phyloP scores from a whole-genome alignment of 2,888 invertebrate genomes.

The Apamea sordens region DNA sequence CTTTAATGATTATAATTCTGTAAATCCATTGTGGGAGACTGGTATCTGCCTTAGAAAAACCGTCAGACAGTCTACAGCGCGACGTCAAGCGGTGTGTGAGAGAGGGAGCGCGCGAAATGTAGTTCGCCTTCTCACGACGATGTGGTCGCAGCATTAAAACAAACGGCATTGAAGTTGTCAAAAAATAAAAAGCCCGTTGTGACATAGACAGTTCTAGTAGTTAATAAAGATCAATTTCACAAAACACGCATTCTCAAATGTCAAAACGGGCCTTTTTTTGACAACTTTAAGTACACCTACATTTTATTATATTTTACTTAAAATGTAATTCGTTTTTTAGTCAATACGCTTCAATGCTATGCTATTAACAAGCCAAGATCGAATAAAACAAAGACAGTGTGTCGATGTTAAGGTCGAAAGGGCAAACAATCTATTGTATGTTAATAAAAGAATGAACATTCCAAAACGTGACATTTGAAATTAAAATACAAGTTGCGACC shows the following conservation, averaged over 20 bases:
- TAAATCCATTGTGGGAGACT: too few species aligned
- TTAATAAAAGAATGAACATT: slow-evolving; percentile 48
- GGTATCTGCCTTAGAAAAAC: too few species aligned
- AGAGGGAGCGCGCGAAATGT: not conserved
- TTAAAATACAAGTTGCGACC: slow-evolving; percentile 28
- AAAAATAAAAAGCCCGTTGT: too few species aligned
- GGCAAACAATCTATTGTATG: slow-evolving; percentile 61
- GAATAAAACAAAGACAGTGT: slow-evolving; percentile 31
- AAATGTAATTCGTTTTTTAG: not conserved
- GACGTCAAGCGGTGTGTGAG: not conserved
- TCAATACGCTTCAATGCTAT: not conserved
- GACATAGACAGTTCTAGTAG: too few species aligned
- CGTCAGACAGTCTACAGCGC: not conserved
- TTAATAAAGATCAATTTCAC: too few species aligned
- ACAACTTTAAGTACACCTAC: not conserved
- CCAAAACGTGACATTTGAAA: slow-evolving; percentile 38
- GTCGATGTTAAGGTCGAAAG: slow-evolving; percentile 42
- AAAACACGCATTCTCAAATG: too few species aligned
- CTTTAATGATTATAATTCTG: too few species aligned
- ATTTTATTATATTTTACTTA: not conserved
- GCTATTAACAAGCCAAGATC: slow-evolving; percentile 6
- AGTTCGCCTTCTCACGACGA: not conserved
- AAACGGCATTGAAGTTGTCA: not conserved
- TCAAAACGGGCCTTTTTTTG: too few species aligned
- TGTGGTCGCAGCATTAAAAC: not conserved